Evolutionary conservation across 2,113 vertebrate species (phyloP).

Genomic region (Furnarius figulus): DNA sequence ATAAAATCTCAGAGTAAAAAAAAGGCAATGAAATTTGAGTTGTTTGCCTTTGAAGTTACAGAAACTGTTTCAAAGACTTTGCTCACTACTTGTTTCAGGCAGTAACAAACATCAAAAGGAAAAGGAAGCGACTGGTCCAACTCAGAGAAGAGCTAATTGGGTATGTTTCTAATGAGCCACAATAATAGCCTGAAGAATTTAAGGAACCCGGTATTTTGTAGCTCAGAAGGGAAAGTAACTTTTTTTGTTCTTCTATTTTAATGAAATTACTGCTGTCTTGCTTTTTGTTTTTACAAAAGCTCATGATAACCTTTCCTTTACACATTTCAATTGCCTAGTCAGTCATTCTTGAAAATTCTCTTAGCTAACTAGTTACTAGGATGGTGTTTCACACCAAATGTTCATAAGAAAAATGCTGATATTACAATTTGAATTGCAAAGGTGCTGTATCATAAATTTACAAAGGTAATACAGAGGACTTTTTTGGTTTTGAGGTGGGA

Average conservation of each 20-base stretch:
- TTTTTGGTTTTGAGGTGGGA: neutral
- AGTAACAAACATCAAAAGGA: slow-evolving; percentile 69
- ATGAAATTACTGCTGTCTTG: neutral
- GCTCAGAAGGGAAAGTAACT: neutral
- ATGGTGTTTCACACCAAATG: neutral
- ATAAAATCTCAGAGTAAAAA: neutral
- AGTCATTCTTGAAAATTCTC: neutral
- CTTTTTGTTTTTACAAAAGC: neutral
- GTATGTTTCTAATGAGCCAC: slow-evolving; percentile 69
- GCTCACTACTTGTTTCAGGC: slow-evolving; percentile 72
- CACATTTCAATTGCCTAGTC: neutral
- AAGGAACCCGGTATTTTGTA: neutral
- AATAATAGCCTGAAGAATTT: neutral
- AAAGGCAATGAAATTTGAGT: neutral
- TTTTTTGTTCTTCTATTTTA: neutral
- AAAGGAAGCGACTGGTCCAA: slow-evolving; percentile 77
- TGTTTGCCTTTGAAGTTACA: neutral
- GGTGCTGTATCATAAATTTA: neutral
- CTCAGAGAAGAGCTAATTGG: slow-evolving; percentile 80
- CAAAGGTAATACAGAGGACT: no score
- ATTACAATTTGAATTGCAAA: neutral
- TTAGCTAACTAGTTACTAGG: neutral
- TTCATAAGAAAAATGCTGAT: neutral
- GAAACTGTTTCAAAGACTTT: neutral
- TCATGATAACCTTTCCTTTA: neutral